Percentiles rank a stretch among this genome's conserved stretches.
These are phyloP conservation scores for Trisateles emortualis DNA, from an alignment of 2,888 invertebrate species.

Conservation along the genomic window DNA sequence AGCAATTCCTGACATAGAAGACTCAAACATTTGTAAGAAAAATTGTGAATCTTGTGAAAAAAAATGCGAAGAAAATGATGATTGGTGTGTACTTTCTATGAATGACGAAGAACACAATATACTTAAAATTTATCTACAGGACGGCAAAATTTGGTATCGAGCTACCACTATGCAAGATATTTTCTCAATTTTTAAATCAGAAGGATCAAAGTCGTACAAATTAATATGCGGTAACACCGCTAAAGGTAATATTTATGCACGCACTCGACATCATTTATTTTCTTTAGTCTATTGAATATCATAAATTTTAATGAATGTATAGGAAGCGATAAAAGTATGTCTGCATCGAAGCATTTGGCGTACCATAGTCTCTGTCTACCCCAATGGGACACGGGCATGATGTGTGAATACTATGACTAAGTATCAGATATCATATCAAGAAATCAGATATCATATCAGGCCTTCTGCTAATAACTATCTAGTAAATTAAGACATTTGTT, in stretches of 20 bases:
- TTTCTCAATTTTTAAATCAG: constrained; percentile 74
- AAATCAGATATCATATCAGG: no score
- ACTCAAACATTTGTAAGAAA: constrained; percentile 57
- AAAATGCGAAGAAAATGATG: neutral
- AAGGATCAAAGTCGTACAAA: constrained; percentile 81
- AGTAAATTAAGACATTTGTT: no score
- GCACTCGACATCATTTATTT: no score
- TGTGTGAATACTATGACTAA: no score
- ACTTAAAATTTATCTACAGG: constrained; percentile 62
- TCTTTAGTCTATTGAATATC: neutral
- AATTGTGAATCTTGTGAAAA: constrained; percentile 43
- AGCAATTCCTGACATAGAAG: constrained; percentile 63
- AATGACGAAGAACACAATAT: constrained; percentile 46
- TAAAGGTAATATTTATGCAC: constrained; percentile 78
- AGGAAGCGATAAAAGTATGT: no score
- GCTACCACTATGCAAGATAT: constrained; percentile 80
- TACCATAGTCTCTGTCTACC: no score
- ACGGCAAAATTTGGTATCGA: constrained; percentile 83
- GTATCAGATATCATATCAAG: no score
- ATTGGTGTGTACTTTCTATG: constrained; percentile 65
- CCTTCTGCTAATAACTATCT: no score
- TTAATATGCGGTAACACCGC: constrained; percentile 91
- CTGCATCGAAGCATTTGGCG: no score
- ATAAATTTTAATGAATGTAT: neutral
- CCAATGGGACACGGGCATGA: no score